Evolutionary conservation across 2,113 vertebrate genomes (phyloP), one percentile per base, ranked within the genome.

Genomic region (Antigone vipio): DNA sequence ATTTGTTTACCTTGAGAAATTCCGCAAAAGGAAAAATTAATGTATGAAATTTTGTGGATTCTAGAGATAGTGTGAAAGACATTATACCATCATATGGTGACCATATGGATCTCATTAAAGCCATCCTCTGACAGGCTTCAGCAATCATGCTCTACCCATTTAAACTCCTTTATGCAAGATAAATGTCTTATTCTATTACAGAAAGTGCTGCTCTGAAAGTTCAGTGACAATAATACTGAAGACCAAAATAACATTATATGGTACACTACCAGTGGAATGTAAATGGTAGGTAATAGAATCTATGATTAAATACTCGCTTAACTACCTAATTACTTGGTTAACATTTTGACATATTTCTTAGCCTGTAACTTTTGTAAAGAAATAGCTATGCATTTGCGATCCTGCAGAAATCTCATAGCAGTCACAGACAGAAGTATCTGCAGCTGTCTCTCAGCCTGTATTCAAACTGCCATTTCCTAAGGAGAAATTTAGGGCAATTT

Each of bases 101-200:
- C 68, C 93, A 93, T 85, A 85, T 87, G 94, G 40, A 72, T 86
- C 59, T 75, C 40, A 80, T 97, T 95, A 85, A 97, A 97, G 59
- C 26, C 49, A 64, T 59, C 60, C 15, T 86, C 53, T 82, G 86
- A 88, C 55, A 60, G 64, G 29, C 71, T 92, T 35, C 67, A 68
- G 53, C 29, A 93, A 53, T 93, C 71, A 49, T 38, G 21, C 5
- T 85, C 45, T 88, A 86, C 19, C 45, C 55, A 45, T 91, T 96
- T 78, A 71, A 93, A 91, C 19, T 92, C 29, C 42, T 95, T 89
- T 86, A 50, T 60, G 35, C 67, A 87, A 92, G 76, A 75, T 85
- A 74, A 80, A 84, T 87, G 32, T 35, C 71, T 85, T 62, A 52
- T 72, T 95, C 14, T 63, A 24, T 56, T 52, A 55, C 60, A 94